Evolutionary conservation across 2,113 vertebrate genomes (phyloP).

Genomic region (Hippocampus abdominalis): DNA sequence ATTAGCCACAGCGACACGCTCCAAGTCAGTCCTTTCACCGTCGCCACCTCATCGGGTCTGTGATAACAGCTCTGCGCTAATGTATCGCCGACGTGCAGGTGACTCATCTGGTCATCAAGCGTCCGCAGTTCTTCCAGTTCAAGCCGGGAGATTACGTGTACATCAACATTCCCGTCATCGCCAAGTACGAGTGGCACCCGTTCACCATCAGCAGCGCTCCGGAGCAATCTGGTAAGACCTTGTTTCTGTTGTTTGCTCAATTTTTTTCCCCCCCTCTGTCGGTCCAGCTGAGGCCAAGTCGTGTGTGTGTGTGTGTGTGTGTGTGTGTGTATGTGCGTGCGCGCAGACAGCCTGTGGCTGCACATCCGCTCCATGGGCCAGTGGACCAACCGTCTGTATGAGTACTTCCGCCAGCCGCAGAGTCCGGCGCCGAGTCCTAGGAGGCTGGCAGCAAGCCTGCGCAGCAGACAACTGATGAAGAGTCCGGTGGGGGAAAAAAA

Average conservation of each 20-base stretch:
- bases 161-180: slow-evolving; percentile 83
- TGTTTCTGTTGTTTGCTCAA: background rate
- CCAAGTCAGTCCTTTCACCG: background rate
- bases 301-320: slow-evolving; percentile 9
- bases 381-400: slow-evolving; percentile 83
- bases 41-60: background rate
- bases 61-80: background rate
- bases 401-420: slow-evolving; percentile 74
- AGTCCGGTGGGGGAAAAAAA: slow-evolving; percentile 37
- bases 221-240: slow-evolving; percentile 78
- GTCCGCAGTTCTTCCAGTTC: slow-evolving; percentile 81
- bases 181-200: slow-evolving; percentile 87
- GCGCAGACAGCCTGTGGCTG: slow-evolving; percentile 83
- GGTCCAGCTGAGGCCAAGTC: background rate
- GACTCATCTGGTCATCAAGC: slow-evolving; percentile 84
- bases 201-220: slow-evolving; percentile 94
- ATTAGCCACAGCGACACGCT: background rate
- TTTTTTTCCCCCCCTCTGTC: too few species aligned
- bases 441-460: slow-evolving; percentile 54
- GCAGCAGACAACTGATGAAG: slow-evolving; percentile 23
- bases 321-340: slow-evolving; percentile 9
- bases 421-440: background rate
- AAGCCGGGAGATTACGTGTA: slow-evolving; percentile 89
- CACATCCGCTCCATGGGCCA: slow-evolving; percentile 84
- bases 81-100: slow-evolving; percentile 68